These are phyloP conservation scores for Amblyopsis rosae DNA, from an alignment of 2,113 vertebrate species.

Conservation along the genomic window DNA sequence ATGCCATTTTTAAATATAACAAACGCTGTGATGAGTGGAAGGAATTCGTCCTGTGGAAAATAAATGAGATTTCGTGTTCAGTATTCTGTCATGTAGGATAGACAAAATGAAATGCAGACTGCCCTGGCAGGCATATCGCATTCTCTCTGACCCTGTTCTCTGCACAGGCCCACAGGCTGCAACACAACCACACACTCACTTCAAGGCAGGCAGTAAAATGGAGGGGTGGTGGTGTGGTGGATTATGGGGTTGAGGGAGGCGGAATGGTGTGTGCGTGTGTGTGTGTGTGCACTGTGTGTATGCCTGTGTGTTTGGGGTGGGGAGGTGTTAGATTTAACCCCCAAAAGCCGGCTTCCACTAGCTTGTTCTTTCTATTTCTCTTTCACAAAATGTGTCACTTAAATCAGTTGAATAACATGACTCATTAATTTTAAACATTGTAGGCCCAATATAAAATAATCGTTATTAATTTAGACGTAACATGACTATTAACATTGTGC, in stretches of 20 bases:
- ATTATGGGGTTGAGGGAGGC: constrained; percentile 56
- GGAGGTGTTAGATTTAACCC: constrained; percentile 52
- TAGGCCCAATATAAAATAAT: background rate
- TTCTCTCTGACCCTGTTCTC: constrained; percentile 49
- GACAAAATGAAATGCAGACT: constrained; percentile 55
- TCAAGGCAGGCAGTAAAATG: constrained; percentile 72
- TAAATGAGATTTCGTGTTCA: constrained; percentile 51
- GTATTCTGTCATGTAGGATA: constrained; percentile 63
- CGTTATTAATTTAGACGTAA: constrained; percentile 2
- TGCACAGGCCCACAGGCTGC: constrained; percentile 68
- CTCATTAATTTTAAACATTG: no score
- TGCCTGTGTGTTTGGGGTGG: constrained; percentile 36
- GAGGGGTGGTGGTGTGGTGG: constrained; percentile 53
- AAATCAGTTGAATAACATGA: no score
- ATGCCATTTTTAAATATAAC: background rate
- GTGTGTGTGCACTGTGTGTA: constrained; percentile 4
- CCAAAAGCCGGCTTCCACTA: constrained; percentile 32
- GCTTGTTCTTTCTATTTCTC: background rate
- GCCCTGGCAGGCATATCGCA: constrained; percentile 61
- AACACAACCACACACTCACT: constrained; percentile 63
- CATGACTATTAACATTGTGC: background rate
- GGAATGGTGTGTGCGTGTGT: constrained; percentile 26
- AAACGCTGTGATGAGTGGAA: constrained; percentile 15
- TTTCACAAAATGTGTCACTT: background rate
- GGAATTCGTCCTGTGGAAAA: constrained; percentile 46